phyloP scores from a whole-genome alignment of 1,140 invertebrate species.

The Drosophila yakuba region DNA sequence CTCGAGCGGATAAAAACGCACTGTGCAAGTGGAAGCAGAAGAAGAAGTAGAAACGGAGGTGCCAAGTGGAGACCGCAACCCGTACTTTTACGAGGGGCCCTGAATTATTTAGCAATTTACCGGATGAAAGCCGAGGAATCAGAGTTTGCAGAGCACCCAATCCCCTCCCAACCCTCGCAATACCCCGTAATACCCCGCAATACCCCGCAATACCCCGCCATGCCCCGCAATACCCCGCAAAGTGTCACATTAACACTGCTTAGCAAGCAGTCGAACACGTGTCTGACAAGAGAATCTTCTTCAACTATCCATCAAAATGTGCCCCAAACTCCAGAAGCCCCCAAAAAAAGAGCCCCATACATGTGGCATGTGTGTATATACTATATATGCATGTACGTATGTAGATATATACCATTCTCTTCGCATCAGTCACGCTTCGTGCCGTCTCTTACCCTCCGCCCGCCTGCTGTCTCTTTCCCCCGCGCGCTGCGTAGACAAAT shows the following conservation, averaged over 20 bases:
- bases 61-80: slow-evolving; percentile 1
- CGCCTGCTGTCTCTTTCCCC: slow-evolving; percentile 2
- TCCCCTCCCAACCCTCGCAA: no score
- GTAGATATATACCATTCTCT: background rate
- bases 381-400: background rate
- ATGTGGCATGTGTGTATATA: background rate
- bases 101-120: slow-evolving; percentile 33
- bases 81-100: background rate
- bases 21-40: background rate
- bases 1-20: slow-evolving; percentile 14
- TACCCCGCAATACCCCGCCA: no score
- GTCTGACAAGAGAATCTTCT: slow-evolving; percentile 45
- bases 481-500: slow-evolving; percentile 41
- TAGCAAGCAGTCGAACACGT: slow-evolving; percentile 47
- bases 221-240: background rate
- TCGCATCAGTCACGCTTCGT: slow-evolving; percentile 18
- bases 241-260: slow-evolving; percentile 47
- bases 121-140: background rate
- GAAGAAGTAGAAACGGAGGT: background rate
- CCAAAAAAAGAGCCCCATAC: background rate
- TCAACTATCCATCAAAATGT: slow-evolving; percentile 44
- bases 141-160: background rate
- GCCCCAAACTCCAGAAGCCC: background rate
- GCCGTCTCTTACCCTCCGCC: background rate
- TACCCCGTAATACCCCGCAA: no score